Evolutionary conservation across 1,140 invertebrate genomes (phyloP).

Genomic region (Choristoneura fumiferana): DNA sequence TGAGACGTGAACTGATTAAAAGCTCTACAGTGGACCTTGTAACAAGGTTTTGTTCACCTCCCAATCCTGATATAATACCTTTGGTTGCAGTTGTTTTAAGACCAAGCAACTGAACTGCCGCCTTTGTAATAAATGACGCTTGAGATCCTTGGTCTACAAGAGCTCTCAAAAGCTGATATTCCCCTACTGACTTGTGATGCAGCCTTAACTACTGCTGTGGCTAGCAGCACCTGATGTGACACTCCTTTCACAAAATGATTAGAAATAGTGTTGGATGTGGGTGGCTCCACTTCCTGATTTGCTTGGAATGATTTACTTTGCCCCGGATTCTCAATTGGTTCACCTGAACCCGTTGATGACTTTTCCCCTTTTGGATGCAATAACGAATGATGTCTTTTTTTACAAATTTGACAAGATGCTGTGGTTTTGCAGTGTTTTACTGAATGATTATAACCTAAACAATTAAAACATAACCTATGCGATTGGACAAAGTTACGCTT

Average conservation of each 20-base stretch:
- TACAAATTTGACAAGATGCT: too few relatives aligned
- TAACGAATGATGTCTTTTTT: too few relatives aligned
- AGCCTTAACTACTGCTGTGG: slow-evolving; percentile 31
- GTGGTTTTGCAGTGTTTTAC: too few relatives aligned
- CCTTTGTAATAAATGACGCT: slow-evolving; percentile 30
- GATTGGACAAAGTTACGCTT: too few relatives aligned
- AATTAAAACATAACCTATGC: too few relatives aligned
- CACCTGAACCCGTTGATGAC: neutral
- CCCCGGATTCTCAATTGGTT: slow-evolving; percentile 1
- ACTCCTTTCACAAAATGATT: too few relatives aligned
- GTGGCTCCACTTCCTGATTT: neutral
- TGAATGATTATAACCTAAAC: too few relatives aligned
- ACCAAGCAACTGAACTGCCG: too few relatives aligned
- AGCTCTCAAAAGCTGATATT: slow-evolving; percentile 11
- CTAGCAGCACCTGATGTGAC: too few relatives aligned
- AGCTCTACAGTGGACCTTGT: slow-evolving; percentile 21
- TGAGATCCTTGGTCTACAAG: too few relatives aligned
- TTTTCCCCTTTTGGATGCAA: neutral
- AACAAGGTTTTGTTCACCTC: too few relatives aligned
- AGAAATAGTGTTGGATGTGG: slow-evolving; percentile 23
- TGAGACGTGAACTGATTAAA: slow-evolving; percentile 25
- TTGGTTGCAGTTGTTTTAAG: slow-evolving; percentile 22
- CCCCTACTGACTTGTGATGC: slow-evolving; percentile 16
- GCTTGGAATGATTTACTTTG: neutral
- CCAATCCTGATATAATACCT: slow-evolving; percentile 19